Evolutionary conservation across 2,888 invertebrate species (phyloP).

Genomic region (Polymixis lichenea): DNA sequence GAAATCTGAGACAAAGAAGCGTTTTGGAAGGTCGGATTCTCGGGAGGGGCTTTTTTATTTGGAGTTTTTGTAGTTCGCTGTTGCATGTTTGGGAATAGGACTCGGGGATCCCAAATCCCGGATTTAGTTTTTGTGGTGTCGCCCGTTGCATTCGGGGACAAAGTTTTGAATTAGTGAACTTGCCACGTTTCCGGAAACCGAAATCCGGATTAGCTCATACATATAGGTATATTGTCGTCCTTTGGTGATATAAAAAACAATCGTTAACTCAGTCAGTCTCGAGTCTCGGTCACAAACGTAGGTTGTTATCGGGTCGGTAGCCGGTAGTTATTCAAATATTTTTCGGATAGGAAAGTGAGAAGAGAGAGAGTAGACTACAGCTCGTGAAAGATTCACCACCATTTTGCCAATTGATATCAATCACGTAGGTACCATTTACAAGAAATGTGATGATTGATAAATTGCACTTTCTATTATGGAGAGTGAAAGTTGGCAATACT

Average conservation of each 20-base stretch:
- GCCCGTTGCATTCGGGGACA: slow-evolving; percentile 14
- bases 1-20: slow-evolving; percentile 41
- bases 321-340: neutral
- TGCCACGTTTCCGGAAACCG: slow-evolving; percentile 38
- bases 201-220: slow-evolving; percentile 33
- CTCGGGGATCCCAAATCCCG: slow-evolving; percentile 7
- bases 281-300: neutral
- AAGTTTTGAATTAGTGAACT: slow-evolving; percentile 30
- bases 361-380: neutral
- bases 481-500: neutral
- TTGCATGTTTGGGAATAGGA: slow-evolving; percentile 13
- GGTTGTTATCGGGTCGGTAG: neutral
- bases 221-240: neutral
- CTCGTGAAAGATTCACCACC: neutral
- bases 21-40: slow-evolving; percentile 22
- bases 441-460: neutral
- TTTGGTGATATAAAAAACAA: neutral
- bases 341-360: neutral
- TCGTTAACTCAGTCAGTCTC: neutral
- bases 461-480: neutral
- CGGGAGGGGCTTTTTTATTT: slow-evolving; percentile 14
- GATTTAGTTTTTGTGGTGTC: slow-evolving; percentile 45
- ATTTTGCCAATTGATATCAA: neutral
- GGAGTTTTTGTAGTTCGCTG: slow-evolving; percentile 14
- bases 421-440: neutral